Conservation (phyloP, 2,888 invertebrate species). For the Dasypolia templi region DNA sequence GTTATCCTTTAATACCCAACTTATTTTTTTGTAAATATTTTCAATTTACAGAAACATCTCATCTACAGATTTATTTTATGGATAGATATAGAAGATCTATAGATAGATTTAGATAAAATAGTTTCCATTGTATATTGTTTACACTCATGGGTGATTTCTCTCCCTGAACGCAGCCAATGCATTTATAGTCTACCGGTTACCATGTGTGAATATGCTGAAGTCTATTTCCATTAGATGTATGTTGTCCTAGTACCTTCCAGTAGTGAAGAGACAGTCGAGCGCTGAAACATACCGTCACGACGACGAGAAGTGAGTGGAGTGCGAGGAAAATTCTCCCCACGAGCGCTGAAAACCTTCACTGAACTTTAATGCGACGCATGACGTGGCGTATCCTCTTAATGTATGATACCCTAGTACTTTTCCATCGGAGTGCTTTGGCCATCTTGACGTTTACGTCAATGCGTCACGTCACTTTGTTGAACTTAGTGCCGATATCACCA, state of each 20-base stretch:
- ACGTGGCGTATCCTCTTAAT: background rate
- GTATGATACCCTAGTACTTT: constrained; percentile 34
- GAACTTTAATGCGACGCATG: background rate
- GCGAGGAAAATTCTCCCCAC: background rate
- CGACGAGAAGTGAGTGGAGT: background rate
- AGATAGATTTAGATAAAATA: background rate
- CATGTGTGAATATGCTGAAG: background rate
- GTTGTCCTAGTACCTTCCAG: background rate
- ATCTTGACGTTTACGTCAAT: constrained; percentile 4
- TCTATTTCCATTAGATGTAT: background rate
- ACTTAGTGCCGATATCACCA: no score
- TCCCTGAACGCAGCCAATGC: background rate
- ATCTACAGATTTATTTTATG: no score
- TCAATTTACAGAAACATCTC: no score
- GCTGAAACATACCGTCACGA: background rate
- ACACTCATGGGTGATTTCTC: background rate
- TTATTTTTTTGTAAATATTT: no score
- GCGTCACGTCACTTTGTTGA: background rate
- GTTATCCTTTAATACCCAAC: no score
- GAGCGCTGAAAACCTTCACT: background rate
- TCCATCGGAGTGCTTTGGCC: constrained; percentile 36
- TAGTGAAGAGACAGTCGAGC: background rate
- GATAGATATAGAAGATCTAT: no score
- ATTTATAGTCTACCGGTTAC: background rate
- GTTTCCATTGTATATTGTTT: background rate